Base-by-base conservation (phyloP, 53 echinoderm and acorn worm species). In the Crossaster papposus region DNA sequence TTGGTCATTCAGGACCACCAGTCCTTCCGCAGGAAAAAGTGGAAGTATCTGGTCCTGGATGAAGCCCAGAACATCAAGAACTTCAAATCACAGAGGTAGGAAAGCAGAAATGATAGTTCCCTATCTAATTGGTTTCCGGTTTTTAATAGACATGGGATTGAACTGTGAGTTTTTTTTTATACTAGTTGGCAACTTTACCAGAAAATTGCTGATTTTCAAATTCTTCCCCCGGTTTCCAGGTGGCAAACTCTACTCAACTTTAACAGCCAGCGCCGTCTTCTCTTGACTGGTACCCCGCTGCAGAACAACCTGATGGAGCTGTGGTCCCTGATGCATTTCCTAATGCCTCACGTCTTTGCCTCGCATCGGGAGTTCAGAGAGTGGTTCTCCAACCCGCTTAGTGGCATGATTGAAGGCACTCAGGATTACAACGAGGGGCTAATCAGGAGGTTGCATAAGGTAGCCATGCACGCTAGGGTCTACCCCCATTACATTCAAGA, bases 21-120 rank as follows among this genome's bases (percentile, higher is more conserved):
- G 83, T 94, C 99, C 54, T 99, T 99, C 92, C 80, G 99, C 18
- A 88, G 99, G 88, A 99, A 99, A 82, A 99, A 99, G 77, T 99
- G 99, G 99, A 99, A 99, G 92, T 99, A 99, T 75, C 92, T 99
- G 0, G 92, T 99, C 17, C 91, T 99, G 75, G 99, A 99, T 51
- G 99, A 99, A 83, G 99, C 99, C 8, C 99, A 99, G 91, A 99
- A 99, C 89, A 99, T 99, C 85, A 99, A 98, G 90, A 99, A 99
- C 88, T 99, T 99, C 93, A 99, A 99, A 79, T 99, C 99, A 29
- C 99, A 99, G 86, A 96, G 99, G 97, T 97, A 34, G 79, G 95
- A 5, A 78, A 37, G 10, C 44, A 9, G 44, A 44, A 44, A 0
- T 0, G 22, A 4, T 2, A 30, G 15, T 31, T 34, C 62, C 23